Base-by-base conservation (phyloP, 2,113 vertebrate species). In the Calidris pygmaea region DNA sequence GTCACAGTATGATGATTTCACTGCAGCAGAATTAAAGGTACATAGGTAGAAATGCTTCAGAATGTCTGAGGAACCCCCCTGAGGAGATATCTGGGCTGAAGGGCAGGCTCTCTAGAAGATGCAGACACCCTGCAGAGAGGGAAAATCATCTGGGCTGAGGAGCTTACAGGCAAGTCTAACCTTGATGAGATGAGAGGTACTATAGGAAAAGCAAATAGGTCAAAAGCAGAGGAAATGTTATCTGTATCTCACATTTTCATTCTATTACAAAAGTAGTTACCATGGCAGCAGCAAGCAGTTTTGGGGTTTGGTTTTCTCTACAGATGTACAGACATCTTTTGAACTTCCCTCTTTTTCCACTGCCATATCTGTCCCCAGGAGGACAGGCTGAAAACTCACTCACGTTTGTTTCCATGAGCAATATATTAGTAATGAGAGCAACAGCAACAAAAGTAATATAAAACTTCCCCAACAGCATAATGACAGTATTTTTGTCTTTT, bases 171-270 rank as follows among this genome's bases (percentile, higher is more conserved):
- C 76, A 95, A 74, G n/a, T 37, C 59, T 95, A 79, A 89, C 35
- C 53, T 91, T 89, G 86, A 41, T 77, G 67, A 91, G 78, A 73
- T 65, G 48, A 93, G 55, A 93, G 23, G 65, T 55, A 29, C 11
- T 55, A 48, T 41, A 88, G 58, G 55, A 92, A 91, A 95, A 86
- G 23, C 63, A 95, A 89, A 89, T 66, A 90, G 47, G 76, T 93
- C 58, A 91, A 96, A 94, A 78, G 29, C 35, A 82, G 65, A 85
- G 56, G 56, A 92, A 88, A 86, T 60, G 47, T 68, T 93, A 63
- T 47, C 60, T 81, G 12, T 82, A 65, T 50, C 50, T 87, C 1
- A 1, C 32, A 34, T 89, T 71, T 95, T 89, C 73, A 29, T 92
- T 62, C 79, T 67, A 52, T 85, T 85, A 48, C 87, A 89, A 89